Base-by-base conservation (phyloP, 2,888 invertebrate genomes). In the Troglohyphantes excavatus region DNA sequence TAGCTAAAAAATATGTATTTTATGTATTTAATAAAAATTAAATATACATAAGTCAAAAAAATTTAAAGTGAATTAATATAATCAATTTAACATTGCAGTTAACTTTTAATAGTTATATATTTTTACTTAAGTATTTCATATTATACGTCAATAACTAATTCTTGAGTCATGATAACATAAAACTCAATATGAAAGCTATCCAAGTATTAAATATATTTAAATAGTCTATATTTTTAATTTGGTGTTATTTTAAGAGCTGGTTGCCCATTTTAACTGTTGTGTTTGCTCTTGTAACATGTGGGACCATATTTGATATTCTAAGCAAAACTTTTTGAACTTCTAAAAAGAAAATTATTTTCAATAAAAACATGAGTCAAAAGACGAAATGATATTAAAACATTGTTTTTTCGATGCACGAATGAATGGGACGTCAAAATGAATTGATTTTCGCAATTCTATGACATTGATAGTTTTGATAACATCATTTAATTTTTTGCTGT, bases 231-330 rank as follows among this genome's bases (percentile, higher is more conserved):
- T n/a, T n/a, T n/a, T n/a, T n/a, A n/a, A n/a, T n/a, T n/a, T n/a
- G n/a, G n/a, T n/a, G n/a, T n/a, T 33, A 53, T 53, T 53, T 53
- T n/a, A 78, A 78, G 65, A 78, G 78, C 78, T 78, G 78, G 78
- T 63, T 65, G 39, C 78, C 65, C 43, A 33, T 17, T 78, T 11
- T 23, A 78, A 78, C 61, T 65, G 43, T 26, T 53, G 2, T 53
- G 39, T 78, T 75, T 78, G 43, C 63, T 65, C 63, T 78, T 65
- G 65, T 78, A 78, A 39, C 63, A 78, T 39, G 33, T 68, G 78
- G 78, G 78, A 78, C 78, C 78, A 78, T 78, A 63, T 78, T 78
- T 78, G 63, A 78, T 78, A 78, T 78, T 78, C 33, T 63, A 39
- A 39, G 26, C 39, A 61, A 61, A 59, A 75, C 75, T 75, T 75